Conservation (phyloP, 2,888 invertebrate species). For the Epistrophella euchroma region DNA sequence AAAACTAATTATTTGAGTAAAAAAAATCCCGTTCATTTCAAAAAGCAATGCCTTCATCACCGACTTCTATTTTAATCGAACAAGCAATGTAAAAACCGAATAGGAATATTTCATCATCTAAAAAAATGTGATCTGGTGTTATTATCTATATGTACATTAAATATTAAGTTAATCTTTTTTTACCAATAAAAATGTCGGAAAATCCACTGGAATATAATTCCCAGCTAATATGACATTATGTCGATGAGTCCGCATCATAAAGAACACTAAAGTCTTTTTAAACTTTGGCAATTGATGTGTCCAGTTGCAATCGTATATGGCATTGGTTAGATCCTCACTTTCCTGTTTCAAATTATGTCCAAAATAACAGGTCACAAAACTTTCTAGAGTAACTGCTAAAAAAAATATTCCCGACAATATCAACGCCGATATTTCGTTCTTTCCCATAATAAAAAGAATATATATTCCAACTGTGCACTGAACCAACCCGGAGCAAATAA, state of each 20-base stretch:
- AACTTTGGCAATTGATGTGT: conserved; percentile 84
- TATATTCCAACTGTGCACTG: conserved; percentile 84
- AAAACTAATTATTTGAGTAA: no score
- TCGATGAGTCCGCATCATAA: conserved; percentile 85
- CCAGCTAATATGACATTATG: conserved; percentile 85
- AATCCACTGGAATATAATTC: conserved; percentile 84
- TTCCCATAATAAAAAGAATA: conserved; percentile 83
- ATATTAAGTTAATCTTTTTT: conserved; percentile 35
- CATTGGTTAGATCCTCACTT: conserved; percentile 84
- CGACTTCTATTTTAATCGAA: conserved; percentile 77
- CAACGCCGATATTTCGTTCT: conserved; percentile 78
- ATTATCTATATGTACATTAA: background rate
- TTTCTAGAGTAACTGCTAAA: conserved; percentile 85
- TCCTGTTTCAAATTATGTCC: conserved; percentile 85
- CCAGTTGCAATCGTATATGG: conserved; percentile 86
- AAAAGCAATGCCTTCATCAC: background rate
- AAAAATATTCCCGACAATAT: conserved; percentile 82
- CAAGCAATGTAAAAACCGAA: conserved; percentile 79
- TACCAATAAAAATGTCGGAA: conserved; percentile 85
- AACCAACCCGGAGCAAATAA: conserved; percentile 84
- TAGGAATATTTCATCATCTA: conserved; percentile 79
- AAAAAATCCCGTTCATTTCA: no score
- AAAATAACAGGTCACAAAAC: conserved; percentile 85
- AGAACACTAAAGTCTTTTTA: conserved; percentile 84
- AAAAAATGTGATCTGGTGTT: background rate